Evolutionary conservation across 2,113 vertebrate species (phyloP).

Genomic region (Hippocampus comes): DNA sequence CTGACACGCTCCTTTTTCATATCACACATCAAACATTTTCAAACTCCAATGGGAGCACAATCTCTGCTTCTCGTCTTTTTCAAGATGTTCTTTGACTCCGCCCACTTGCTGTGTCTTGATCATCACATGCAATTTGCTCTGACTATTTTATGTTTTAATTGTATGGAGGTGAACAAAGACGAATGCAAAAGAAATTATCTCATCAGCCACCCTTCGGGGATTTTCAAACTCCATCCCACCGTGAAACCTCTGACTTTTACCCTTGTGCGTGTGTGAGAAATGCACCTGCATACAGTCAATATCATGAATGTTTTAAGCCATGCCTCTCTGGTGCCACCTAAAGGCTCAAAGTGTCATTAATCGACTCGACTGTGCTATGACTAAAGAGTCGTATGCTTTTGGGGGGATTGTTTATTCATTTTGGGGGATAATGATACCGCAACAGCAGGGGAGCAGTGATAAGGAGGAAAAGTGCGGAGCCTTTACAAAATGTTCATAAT

Average conservation of each 20-base stretch:
- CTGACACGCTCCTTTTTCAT: slow-evolving; percentile 44
- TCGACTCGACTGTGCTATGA: too few species aligned
- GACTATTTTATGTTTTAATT: neutral
- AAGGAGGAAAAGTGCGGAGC: too few species aligned
- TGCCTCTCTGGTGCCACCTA: slow-evolving; percentile 62
- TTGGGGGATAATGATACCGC: too few species aligned
- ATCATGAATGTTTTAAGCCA: neutral
- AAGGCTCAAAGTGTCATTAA: slow-evolving; percentile 51
- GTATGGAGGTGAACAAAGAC: slow-evolving; percentile 17
- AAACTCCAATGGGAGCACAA: slow-evolving; percentile 33
- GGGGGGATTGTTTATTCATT: too few species aligned
- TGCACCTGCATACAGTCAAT: neutral
- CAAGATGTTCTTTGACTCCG: slow-evolving; percentile 44
- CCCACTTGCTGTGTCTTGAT: slow-evolving; percentile 3
- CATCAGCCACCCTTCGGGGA: slow-evolving; percentile 23
- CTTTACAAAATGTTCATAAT: too few species aligned
- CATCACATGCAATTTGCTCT: neutral
- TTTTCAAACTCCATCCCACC: slow-evolving; percentile 13
- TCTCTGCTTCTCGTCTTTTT: slow-evolving; percentile 42
- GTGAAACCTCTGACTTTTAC: slow-evolving; percentile 33
- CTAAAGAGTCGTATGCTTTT: too few species aligned
- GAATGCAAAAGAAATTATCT: neutral
- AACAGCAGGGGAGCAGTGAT: too few species aligned
- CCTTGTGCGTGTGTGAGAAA: neutral
- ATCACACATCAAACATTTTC: slow-evolving; percentile 51